Percentiles rank a stretch among this genome's conserved stretches.
These are phyloP conservation scores for Calephelis perditalis DNA, from an alignment of 2,888 invertebrate genomes.

Conservation along the genomic window DNA sequence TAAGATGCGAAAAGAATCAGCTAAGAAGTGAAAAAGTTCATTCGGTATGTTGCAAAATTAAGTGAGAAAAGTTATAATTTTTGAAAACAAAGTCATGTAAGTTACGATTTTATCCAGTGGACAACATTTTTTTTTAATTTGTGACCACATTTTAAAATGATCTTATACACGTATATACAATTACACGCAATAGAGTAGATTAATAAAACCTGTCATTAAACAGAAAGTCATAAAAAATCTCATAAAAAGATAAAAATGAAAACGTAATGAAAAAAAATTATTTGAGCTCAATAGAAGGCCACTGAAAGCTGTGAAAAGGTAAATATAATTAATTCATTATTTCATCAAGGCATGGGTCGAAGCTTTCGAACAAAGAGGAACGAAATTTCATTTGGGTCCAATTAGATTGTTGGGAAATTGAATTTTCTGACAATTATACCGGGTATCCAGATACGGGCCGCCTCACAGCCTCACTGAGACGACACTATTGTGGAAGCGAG, in stretches of 20 bases:
- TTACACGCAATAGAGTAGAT: no score
- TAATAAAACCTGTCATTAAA: no score
- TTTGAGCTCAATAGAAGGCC: not conserved
- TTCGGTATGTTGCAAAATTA: no score
- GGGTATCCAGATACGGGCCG: constrained; percentile 74
- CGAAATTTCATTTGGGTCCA: constrained; percentile 69
- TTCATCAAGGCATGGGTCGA: constrained; percentile 50
- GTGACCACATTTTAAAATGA: no score
- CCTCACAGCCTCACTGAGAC: constrained; percentile 51
- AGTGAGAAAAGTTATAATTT: no score
- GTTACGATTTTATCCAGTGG: no score
- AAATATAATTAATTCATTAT: constrained; percentile 61
- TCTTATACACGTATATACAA: no score
- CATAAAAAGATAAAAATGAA: not conserved
- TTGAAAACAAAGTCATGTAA: no score
- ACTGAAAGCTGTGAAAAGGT: constrained; percentile 32
- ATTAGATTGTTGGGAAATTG: constrained; percentile 68
- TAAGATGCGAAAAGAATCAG: no score
- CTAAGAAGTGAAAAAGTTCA: no score
- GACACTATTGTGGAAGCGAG: constrained; percentile 41
- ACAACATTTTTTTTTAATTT: no score
- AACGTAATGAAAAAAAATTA: constrained; percentile 16
- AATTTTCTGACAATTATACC: constrained; percentile 68
- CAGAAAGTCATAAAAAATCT: not conserved
- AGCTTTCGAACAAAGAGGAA: constrained; percentile 59